phyloP scores from a whole-genome alignment of 2,113 vertebrate genomes.

The Amblyopsis rosae region DNA sequence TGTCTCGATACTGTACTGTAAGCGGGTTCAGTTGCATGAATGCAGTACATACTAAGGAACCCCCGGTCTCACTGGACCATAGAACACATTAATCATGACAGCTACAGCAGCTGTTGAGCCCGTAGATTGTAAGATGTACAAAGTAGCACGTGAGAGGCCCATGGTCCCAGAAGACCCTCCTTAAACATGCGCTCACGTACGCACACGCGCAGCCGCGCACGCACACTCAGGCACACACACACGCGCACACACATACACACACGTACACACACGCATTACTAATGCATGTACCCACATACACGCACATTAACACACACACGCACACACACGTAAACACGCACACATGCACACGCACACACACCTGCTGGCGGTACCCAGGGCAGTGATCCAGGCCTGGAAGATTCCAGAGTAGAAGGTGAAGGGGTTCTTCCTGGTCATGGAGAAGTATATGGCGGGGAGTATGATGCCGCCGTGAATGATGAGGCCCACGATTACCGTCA shows the following conservation, averaged over 20 bases:
- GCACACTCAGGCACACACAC: background rate
- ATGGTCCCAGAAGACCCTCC: too few species aligned
- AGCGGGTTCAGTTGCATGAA: background rate
- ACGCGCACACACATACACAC: background rate
- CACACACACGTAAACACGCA: slow-evolving; percentile 24
- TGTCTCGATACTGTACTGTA: slow-evolving; percentile 6
- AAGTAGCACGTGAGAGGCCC: slow-evolving; percentile 31
- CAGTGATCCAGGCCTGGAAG: slow-evolving; percentile 87
- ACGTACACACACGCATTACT: background rate
- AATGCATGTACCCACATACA: background rate
- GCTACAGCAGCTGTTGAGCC: slow-evolving; percentile 34
- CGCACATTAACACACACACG: slow-evolving; percentile 16
- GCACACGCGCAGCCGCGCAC: background rate
- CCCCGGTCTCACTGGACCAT: background rate
- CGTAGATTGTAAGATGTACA: slow-evolving; percentile 4
- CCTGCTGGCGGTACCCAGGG: slow-evolving; percentile 85
- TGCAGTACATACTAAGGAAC: slow-evolving; percentile 1
- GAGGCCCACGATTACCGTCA: slow-evolving; percentile 83
- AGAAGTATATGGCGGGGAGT: slow-evolving; percentile 80
- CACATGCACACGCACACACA: background rate
- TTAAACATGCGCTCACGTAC: background rate
- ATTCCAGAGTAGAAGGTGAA: slow-evolving; percentile 80
- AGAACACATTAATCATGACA: slow-evolving; percentile 23
- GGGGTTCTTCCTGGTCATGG: slow-evolving; percentile 80
- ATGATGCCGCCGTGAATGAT: slow-evolving; percentile 82